phyloP scores from a whole-genome alignment of 2,888 invertebrate species.

The Lobophora halterata region DNA sequence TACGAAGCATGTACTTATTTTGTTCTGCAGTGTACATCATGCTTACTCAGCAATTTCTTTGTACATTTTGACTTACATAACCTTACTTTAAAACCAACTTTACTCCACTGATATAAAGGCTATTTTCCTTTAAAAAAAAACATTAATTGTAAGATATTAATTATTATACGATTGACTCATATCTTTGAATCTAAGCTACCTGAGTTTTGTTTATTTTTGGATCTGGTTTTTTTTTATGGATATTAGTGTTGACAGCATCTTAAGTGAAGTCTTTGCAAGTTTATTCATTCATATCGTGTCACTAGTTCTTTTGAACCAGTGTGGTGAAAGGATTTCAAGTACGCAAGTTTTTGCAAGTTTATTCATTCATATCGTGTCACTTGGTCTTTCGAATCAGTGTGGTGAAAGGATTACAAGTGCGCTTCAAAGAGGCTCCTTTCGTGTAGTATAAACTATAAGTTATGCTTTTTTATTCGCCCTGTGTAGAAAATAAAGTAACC shows the following conservation, averaged over 20 bases:
- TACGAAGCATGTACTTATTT: constrained; percentile 6
- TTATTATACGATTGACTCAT: constrained; percentile 19
- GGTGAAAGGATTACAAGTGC: too few species aligned
- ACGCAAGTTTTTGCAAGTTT: too few species aligned
- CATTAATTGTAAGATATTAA: constrained; percentile 20
- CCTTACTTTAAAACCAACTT: not conserved
- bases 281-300: too few species aligned
- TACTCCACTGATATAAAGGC: not conserved
- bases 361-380: too few species aligned
- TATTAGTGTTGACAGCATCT: constrained; percentile 28
- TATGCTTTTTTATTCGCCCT: too few species aligned
- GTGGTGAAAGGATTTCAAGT: too few species aligned
- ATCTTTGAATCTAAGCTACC: constrained; percentile 27
- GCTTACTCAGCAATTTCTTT: constrained; percentile 28
- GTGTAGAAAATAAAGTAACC: too few species aligned
- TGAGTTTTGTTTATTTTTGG: constrained; percentile 30
- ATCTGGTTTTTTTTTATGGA: constrained; percentile 19
- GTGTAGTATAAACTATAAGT: too few species aligned
- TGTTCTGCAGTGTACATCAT: constrained; percentile 22
- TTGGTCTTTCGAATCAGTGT: too few species aligned
- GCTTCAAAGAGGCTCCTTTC: too few species aligned
- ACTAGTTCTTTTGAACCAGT: too few species aligned
- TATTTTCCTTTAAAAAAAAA: constrained; percentile 1
- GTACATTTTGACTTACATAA: constrained; percentile 13
- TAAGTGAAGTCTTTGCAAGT: too few species aligned